Percentiles rank a stretch among this genome's conserved stretches.
Evolutionary conservation across 2,113 vertebrate species (phyloP).

Genomic region (Catharus bicknelli): DNA sequence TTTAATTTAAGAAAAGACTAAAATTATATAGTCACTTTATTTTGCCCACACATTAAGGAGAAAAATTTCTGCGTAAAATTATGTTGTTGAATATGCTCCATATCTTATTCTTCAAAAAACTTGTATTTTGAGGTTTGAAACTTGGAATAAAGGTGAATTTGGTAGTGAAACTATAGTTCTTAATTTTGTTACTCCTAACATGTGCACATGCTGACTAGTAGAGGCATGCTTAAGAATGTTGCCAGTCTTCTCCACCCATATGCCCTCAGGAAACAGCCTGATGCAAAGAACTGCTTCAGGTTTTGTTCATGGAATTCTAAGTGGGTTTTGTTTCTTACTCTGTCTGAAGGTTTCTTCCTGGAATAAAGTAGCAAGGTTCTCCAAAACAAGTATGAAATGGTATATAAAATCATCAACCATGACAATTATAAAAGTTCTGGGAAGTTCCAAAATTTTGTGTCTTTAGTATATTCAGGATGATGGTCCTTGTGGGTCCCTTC

Average conservation of each 20-base stretch:
- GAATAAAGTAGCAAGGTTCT: background rate
- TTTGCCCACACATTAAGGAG: background rate
- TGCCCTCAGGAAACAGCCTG: background rate
- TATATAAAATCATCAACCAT: background rate
- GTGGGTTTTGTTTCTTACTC: background rate
- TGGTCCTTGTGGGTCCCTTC: background rate
- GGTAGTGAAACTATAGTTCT: background rate
- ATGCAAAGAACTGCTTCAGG: background rate
- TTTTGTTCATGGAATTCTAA: background rate
- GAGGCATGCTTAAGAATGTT: constrained; percentile 51
- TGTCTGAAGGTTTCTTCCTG: background rate
- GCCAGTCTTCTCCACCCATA: background rate
- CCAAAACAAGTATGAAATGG: background rate
- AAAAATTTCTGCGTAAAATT: background rate
- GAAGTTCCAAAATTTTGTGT: background rate
- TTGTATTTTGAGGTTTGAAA: background rate
- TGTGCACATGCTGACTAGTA: background rate
- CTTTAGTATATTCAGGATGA: background rate
- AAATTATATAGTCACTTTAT: background rate
- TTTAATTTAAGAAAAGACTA: background rate
- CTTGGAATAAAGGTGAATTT: background rate
- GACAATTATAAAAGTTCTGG: background rate
- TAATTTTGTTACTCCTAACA: background rate
- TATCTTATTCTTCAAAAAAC: background rate
- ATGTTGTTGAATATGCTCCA: background rate